Evolutionary conservation across 2,888 invertebrate genomes (phyloP).

Genomic region (Eupithecia centaureata): DNA sequence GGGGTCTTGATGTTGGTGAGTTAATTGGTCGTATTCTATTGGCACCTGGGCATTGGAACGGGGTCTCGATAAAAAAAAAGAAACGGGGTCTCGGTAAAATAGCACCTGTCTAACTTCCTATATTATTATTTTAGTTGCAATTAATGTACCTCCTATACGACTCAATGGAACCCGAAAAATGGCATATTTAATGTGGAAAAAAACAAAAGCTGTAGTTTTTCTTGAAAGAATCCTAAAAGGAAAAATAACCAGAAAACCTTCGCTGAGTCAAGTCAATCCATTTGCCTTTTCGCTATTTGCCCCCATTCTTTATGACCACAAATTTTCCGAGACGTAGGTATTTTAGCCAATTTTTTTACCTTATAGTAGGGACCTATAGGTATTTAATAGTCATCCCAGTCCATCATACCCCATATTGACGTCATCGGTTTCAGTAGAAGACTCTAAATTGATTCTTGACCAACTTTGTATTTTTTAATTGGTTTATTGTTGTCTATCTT

Average conservation of each 20-base stretch:
- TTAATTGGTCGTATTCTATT: slow-evolving; percentile 87
- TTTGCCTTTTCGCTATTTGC: neutral
- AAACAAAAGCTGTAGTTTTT: too few species aligned
- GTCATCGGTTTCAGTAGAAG: slow-evolving; percentile 22
- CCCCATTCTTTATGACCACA: neutral
- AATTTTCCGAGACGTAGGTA: neutral
- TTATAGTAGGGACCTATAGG: neutral
- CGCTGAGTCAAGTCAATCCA: slow-evolving; percentile 6
- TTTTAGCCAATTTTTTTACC: neutral
- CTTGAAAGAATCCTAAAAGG: neutral
- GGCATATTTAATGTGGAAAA: too few species aligned
- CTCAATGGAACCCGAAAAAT: neutral
- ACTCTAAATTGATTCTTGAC: slow-evolving; percentile 24
- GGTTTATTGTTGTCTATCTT: neutral
- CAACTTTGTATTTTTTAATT: slow-evolving; percentile 26
- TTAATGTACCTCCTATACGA: too few species aligned
- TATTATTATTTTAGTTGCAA: too few species aligned
- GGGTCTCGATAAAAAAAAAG: slow-evolving; percentile 73
- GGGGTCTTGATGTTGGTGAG: slow-evolving; percentile 77
- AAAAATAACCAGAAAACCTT: neutral
- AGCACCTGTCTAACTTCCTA: too few species aligned
- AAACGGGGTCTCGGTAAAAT: too few species aligned
- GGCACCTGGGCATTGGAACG: slow-evolving; percentile 86
- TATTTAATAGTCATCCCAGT: too few species aligned
- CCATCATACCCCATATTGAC: slow-evolving; percentile 20